These are phyloP conservation scores for Dicentrarchus labrax DNA, from an alignment of 2,113 vertebrate genomes.

Conservation along the genomic window DNA sequence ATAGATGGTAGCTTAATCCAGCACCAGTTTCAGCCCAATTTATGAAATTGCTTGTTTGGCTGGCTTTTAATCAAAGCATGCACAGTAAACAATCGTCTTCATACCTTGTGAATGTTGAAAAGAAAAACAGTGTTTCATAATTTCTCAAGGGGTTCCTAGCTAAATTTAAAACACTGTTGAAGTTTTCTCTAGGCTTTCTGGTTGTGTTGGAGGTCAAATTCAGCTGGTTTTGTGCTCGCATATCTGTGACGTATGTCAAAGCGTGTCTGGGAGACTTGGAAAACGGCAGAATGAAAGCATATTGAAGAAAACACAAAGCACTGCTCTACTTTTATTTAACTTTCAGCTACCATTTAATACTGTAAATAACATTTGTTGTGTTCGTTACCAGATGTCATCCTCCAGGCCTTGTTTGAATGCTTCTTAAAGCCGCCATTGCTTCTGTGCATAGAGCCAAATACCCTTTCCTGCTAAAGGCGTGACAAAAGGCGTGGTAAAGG, in stretches of 20 bases:
- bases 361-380: not conserved
- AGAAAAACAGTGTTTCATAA: not conserved
- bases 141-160: slow-evolving; percentile 2
- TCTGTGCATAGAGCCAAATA: not conserved
- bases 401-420: not conserved
- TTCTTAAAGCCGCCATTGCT: not conserved
- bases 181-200: not conserved
- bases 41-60: slow-evolving; percentile 18
- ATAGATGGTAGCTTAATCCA: slow-evolving; percentile 45
- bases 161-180: not conserved
- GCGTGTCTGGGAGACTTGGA: not conserved
- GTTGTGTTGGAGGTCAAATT: slow-evolving; percentile 32
- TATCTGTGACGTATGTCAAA: not conserved
- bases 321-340: not conserved
- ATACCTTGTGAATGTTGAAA: not conserved
- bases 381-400: not conserved
- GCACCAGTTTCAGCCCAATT: slow-evolving; percentile 17
- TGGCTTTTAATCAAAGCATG: slow-evolving; percentile 47
- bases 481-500: not conserved
- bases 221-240: not conserved
- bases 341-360: no score
- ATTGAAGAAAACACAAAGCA: not conserved
- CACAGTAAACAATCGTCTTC: slow-evolving; percentile 11
- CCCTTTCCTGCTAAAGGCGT: not conserved
- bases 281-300: slow-evolving; percentile 1